A percentile compares a stretch with the other conserved stretches of the same genome.
Evolutionary conservation across 30 jellyfish, hydroid and myxozoan species (phyloP).

Genomic region (Sanderia malayensis): DNA sequence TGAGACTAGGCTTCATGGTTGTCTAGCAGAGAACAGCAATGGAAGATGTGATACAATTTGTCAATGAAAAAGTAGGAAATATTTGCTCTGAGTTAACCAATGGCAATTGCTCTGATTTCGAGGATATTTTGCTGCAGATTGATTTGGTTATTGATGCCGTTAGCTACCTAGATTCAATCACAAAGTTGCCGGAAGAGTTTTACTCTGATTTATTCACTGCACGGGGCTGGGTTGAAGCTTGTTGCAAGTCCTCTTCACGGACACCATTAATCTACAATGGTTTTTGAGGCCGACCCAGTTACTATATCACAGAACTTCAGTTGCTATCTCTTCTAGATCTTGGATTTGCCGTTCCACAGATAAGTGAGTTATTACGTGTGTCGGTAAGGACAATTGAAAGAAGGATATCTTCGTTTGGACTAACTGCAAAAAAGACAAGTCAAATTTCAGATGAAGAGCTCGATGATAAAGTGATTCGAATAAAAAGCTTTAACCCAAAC

Average conservation of each 20-base stretch:
- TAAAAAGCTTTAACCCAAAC: neutral
- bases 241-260: neutral
- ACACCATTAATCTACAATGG: conserved; percentile 4
- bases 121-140: too few species aligned
- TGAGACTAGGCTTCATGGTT: too few species aligned
- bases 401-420: neutral
- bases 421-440: neutral
- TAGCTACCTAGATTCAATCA: too few species aligned
- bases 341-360: neutral
- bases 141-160: too few species aligned
- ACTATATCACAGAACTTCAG: neutral
- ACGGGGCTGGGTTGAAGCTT: neutral
- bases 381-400: conserved; percentile 3
- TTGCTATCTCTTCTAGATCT: neutral
- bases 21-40: too few species aligned
- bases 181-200: too few species aligned
- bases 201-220: too few species aligned
- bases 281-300: neutral
- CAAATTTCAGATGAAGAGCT: neutral
- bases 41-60: too few species aligned
- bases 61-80: too few species aligned
- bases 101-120: too few species aligned
- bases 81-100: too few species aligned
- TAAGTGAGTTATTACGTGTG: neutral
- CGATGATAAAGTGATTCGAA: neutral